A percentile compares a stretch with the other conserved stretches of the same genome.
Evolutionary conservation across 2,888 invertebrate genomes (phyloP).

Genomic region (Periphyllus acericola): DNA sequence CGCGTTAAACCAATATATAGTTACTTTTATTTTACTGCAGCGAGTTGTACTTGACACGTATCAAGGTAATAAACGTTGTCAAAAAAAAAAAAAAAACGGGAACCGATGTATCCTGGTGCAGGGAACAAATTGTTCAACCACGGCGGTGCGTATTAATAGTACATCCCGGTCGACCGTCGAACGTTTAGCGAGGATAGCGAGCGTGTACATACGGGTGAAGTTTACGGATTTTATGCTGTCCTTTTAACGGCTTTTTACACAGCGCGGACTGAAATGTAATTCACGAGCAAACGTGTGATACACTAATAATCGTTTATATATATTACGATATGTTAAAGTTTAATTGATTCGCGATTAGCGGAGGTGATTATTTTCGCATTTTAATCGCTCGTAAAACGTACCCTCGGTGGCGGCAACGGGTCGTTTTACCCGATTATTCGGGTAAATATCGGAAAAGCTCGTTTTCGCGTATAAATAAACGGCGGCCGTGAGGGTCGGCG

Average conservation of each 20-base stretch:
- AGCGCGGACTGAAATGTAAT: too few species aligned
- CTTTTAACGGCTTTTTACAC: background rate
- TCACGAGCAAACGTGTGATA: background rate
- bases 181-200: too few species aligned
- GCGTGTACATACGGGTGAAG: too few species aligned
- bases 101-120: too few species aligned
- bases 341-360: constrained; percentile 36
- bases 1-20: too few species aligned
- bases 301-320: background rate
- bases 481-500: constrained; percentile 20
- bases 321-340: background rate
- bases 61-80: too few species aligned
- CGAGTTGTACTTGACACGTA: too few species aligned
- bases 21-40: too few species aligned
- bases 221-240: background rate
- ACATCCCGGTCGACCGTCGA: too few species aligned
- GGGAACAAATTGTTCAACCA: too few species aligned
- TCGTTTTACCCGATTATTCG: constrained; percentile 22
- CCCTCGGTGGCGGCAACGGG: background rate
- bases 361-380: constrained; percentile 38
- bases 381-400: constrained; percentile 38
- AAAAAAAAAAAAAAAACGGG: too few species aligned
- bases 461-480: constrained; percentile 50
- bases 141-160: too few species aligned
- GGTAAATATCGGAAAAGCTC: constrained; percentile 52